phyloP scores from a whole-genome alignment of 2,113 vertebrate species.

The Tor tambroides region DNA sequence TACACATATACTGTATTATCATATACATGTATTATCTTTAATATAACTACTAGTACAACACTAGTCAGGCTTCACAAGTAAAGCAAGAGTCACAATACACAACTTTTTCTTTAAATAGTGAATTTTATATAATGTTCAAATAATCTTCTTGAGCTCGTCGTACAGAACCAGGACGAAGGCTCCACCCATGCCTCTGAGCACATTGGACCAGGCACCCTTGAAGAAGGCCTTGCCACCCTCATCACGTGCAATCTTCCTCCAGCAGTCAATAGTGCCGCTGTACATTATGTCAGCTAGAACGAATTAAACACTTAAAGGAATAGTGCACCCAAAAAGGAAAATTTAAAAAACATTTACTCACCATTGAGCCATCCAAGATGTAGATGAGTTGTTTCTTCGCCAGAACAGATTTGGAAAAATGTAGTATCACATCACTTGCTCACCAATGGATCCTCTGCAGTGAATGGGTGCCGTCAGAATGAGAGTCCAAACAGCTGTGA shows the following conservation, averaged over 20 bases:
- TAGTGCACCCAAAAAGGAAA: not conserved
- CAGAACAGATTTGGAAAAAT: too few relatives aligned
- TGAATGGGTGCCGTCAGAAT: not conserved
- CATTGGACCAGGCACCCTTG: conserved; percentile 95
- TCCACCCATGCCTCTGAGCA: conserved; percentile 92
- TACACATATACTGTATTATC: too few relatives aligned
- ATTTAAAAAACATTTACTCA: too few relatives aligned
- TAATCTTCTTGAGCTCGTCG: conserved; percentile 91
- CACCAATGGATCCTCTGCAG: not conserved
- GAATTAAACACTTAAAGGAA: not conserved
- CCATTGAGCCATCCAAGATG: too few relatives aligned
- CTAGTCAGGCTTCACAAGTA: not conserved
- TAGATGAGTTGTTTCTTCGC: too few relatives aligned
- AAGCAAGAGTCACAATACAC: not conserved
- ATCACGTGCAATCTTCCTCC: conserved; percentile 89
- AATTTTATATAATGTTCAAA: conserved; percentile 69
- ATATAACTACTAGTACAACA: not conserved
- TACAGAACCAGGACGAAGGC: conserved; percentile 95
- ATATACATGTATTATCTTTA: not conserved
- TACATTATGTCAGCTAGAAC: conserved; percentile 93
- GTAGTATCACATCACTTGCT: not conserved
- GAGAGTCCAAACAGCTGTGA: too few relatives aligned
- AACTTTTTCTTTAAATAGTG: not conserved
- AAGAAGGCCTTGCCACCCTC: conserved; percentile 93
- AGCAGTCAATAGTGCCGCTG: conserved; percentile 90